Conservation (phyloP, 2,888 invertebrate species). For the Pedicia rivosa region DNA sequence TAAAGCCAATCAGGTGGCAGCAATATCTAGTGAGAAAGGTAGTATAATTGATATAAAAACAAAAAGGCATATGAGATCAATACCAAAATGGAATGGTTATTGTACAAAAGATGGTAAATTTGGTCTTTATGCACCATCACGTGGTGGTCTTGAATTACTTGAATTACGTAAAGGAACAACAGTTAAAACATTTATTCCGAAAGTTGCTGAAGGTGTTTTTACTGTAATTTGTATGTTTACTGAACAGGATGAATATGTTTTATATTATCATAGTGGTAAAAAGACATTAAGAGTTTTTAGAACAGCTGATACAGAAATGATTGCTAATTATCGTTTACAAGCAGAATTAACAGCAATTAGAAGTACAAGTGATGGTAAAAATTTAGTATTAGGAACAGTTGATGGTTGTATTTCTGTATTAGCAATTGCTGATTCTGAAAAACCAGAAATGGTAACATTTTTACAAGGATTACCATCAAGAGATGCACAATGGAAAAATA, state of each 20-base stretch:
- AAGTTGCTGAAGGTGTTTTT: slow-evolving; percentile 94
- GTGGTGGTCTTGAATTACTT: slow-evolving; percentile 85
- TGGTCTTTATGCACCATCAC: slow-evolving; percentile 80
- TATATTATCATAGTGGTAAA: slow-evolving; percentile 92
- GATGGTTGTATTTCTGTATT: slow-evolving; percentile 90
- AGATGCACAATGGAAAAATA: slow-evolving; percentile 51
- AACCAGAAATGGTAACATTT: slow-evolving; percentile 45
- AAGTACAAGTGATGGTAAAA: slow-evolving; percentile 64
- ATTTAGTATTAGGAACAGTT: slow-evolving; percentile 75
- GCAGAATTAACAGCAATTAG: slow-evolving; percentile 79
- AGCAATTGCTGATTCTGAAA: slow-evolving; percentile 56
- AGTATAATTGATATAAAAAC: slow-evolving; percentile 79
- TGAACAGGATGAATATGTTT: slow-evolving; percentile 82
- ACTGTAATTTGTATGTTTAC: slow-evolving; percentile 91
- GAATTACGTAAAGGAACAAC: slow-evolving; percentile 83
- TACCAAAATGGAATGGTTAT: slow-evolving; percentile 85
- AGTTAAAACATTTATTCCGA: slow-evolving; percentile 78
- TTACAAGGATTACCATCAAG: slow-evolving; percentile 51
- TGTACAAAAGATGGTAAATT: slow-evolving; percentile 75
- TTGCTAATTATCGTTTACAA: slow-evolving; percentile 84
- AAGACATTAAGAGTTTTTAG: slow-evolving; percentile 88
- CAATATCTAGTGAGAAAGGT: slow-evolving; percentile 80
- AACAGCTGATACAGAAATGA: slow-evolving; percentile 75
- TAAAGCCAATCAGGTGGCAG: slow-evolving; percentile 69
- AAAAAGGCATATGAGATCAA: slow-evolving; percentile 71